Percentiles rank a stretch among this genome's conserved stretches.
These are phyloP conservation scores for Podarcis lilfordi DNA, from an alignment of 2,797 vertebrate species.

Conservation along the genomic window DNA sequence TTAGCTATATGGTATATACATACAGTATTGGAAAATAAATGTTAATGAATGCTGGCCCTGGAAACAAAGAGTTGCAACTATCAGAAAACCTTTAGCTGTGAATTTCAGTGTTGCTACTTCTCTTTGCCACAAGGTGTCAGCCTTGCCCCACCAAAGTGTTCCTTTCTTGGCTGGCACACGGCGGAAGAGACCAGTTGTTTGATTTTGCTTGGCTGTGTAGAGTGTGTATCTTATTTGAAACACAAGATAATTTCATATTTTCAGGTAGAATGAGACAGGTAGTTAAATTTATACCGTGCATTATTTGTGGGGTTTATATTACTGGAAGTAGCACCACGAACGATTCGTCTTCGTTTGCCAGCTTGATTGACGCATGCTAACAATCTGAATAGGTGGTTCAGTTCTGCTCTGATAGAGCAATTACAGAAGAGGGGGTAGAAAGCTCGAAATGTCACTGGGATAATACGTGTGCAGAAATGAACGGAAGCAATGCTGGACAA, in stretches of 20 bases:
- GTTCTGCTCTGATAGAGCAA: constrained; percentile 30
- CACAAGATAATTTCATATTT: constrained; percentile 60
- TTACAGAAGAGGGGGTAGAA: constrained; percentile 39
- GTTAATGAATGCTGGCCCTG: rapidly evolving
- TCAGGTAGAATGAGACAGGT: constrained; percentile 56
- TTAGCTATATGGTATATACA: not conserved
- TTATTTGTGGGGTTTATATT: constrained; percentile 69
- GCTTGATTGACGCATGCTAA: constrained; percentile 57
- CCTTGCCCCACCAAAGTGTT: constrained; percentile 44
- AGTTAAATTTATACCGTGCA: constrained; percentile 62
- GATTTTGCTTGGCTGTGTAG: constrained; percentile 50
- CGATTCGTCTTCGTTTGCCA: constrained; percentile 62
- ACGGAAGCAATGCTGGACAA: constrained; percentile 11
- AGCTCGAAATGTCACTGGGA: constrained; percentile 58
- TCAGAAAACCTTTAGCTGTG: rapidly evolving
- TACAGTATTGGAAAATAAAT: not conserved
- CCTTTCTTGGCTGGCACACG: constrained; percentile 1
- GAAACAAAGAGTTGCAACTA: rapidly evolving
- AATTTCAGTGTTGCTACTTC: not conserved
- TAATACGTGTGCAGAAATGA: not conserved
- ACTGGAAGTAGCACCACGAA: constrained; percentile 49
- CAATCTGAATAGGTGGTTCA: constrained; percentile 25
- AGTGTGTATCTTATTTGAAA: constrained; percentile 68
- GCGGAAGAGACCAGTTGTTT: constrained; percentile 70
- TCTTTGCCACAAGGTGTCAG: constrained; percentile 67